Percentiles rank a stretch among this genome's conserved stretches.
Evolutionary conservation across 2,113 vertebrate species (phyloP).

Genomic region (crab-eating macaque (Macaca fascicularis)): DNA sequence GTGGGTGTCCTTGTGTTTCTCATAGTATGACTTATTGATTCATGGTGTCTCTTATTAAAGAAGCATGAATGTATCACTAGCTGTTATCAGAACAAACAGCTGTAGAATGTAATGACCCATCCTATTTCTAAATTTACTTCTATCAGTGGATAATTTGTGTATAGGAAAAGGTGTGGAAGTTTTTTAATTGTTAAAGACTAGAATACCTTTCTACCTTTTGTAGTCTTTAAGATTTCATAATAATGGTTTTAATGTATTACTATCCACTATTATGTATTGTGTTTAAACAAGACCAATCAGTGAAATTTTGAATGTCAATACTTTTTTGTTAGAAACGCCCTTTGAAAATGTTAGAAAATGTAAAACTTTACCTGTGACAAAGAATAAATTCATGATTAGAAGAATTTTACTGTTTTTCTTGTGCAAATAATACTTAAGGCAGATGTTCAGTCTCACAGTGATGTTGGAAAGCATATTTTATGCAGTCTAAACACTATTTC

Average conservation of each 20-base stretch:
- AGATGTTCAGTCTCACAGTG: constrained; percentile 66
- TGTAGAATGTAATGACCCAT: background rate
- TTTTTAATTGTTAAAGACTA: constrained; percentile 36
- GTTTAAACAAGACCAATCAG: constrained; percentile 45
- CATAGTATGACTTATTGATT: background rate
- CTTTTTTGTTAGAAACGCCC: background rate
- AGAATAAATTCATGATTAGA: constrained; percentile 60
- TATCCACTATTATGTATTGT: constrained; percentile 15
- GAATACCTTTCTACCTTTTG: constrained; percentile 57
- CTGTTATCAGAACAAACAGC: constrained; percentile 24
- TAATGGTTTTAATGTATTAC: background rate
- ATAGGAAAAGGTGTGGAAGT: background rate
- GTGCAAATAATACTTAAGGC: constrained; percentile 50
- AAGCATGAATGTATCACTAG: constrained; percentile 13
- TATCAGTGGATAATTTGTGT: background rate
- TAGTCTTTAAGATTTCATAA: constrained; percentile 66
- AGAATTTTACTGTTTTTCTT: constrained; percentile 71
- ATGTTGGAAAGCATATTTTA: constrained; percentile 63
- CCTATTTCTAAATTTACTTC: constrained; percentile 18
- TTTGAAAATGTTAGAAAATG: constrained; percentile 59
- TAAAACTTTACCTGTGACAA: constrained; percentile 64
- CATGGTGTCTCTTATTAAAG: background rate
- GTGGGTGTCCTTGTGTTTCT: background rate
- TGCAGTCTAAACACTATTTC: constrained; percentile 67
- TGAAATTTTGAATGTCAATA: constrained; percentile 17